Base-by-base conservation (phyloP, 2,113 vertebrate genomes). In the Callopanchax toddi region DNA sequence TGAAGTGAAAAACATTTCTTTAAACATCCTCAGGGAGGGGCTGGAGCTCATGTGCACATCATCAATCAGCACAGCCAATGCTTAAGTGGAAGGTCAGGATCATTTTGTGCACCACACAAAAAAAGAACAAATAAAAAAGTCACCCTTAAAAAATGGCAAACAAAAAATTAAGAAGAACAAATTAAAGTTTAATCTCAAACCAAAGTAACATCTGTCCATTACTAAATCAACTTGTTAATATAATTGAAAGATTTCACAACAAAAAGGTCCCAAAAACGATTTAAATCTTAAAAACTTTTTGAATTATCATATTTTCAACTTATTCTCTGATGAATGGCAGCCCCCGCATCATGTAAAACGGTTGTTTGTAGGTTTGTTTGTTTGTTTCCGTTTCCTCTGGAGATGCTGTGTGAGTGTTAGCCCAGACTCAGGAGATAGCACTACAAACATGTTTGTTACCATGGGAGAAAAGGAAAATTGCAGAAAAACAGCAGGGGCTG, bases 401-500 rank as follows among this genome's bases (percentile, higher is more conserved):
- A 78, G 70, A 63, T 53, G 36, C 34, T 55, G 61, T 71, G 40
- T 61, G 44, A 76, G 59, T 59, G 56, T 63, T 54, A 39, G 68
- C 60, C 71, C 34, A 80, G 76, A 44, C 67, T 71, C 54, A 10
- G 52, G 26, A 79, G 84, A 88, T 81, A 78, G 73, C 61, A 45
- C 55, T 56, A 73, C 77, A 77, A 83, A 84, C 67, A 69, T 69
- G 60, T 40, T 49, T 48, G 48, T 54, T 54, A 71, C 58, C 43
- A 54, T 11, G 17, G 26, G 64, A 53, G 40, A 45, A 9, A 32
- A 32, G 10, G 1, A 29, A 54, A 71, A 79, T 60, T 68, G 73
- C 70, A 78, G 71, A 76, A 83, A 82, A 76, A 83, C 71, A 76
- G 67, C 55, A 74, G 48, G 45, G 61, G 70, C 81, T 78, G 71